Base-by-base conservation (phyloP, 2,797 vertebrate species). In the Melanotaenia parkinsoni region DNA sequence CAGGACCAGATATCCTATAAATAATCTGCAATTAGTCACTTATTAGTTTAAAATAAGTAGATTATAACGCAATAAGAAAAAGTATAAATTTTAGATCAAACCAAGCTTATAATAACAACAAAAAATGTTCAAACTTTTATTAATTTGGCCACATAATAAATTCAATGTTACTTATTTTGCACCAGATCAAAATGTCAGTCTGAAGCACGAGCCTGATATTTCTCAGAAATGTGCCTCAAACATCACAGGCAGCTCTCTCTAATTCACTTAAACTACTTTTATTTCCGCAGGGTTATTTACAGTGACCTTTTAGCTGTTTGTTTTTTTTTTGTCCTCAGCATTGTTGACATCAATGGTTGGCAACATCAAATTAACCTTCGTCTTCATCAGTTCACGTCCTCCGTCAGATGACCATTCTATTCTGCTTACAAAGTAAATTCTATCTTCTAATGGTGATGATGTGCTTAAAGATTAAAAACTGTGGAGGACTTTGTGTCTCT, bases 331-430 rank as follows among this genome's bases (percentile, higher is more conserved):
- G 18, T 0, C 5, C 43, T 45, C 12, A 1, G 50, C 30, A 14
- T 38, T 64, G 45, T 54, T 16, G 53, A 56, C 53, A 56, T 56
- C 24, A 56, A 54, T 4, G 18, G 30, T 32, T 14, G n/a, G 13
- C 8, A 33, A 43, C 40, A 58, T 16, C 51, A 35, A 14, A 61
- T 66, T n/a, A 56, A 66, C 57, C 53, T 54, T 70, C 35, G 37
- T 32, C 53, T 18, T 20, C 7, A 5, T 67, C 58, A 33, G 22
- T 16, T 20, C 10, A 50, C 56, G 40, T 7, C 38, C 67, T 35
- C 35, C 9, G 12, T 45, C 38, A 57, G 13, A 18, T 3, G 5
- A 61, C 14, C 30, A 45, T 43, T 57, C 37, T 18, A 30, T 32
- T 67, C 4, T 16, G 14, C 54, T 45, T 22, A 14, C 30, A 67